Conservation (phyloP, 2,797 vertebrate species). For the Cetoscarus ocellatus region DNA sequence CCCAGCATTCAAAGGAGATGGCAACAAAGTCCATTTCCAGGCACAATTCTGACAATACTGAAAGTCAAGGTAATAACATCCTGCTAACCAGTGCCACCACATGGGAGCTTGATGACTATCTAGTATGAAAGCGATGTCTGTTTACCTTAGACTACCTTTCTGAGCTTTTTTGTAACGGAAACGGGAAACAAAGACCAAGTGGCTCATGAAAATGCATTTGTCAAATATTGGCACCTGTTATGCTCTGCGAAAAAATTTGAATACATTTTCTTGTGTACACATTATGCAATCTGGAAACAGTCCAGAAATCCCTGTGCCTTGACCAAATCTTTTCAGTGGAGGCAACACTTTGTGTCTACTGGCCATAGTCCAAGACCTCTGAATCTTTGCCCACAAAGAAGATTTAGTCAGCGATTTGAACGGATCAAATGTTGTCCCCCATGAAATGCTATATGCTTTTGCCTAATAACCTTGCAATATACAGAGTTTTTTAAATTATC, state of each 20-base stretch:
- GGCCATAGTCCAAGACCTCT: not conserved
- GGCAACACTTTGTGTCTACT: not conserved
- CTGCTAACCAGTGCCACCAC: not conserved
- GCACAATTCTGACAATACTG: conserved; percentile 6
- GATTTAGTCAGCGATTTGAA: conserved; percentile 5
- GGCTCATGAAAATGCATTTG: conserved; percentile 3
- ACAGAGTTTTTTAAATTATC: too few species aligned
- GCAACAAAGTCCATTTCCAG: not conserved
- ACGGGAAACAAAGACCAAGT: not conserved
- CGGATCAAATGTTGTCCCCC: not conserved
- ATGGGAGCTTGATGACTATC: not conserved
- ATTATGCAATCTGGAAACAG: conserved; percentile 6
- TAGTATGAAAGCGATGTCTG: conserved; percentile 7
- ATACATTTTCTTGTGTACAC: not conserved
- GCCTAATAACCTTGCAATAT: too few species aligned
- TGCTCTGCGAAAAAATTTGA: not conserved
- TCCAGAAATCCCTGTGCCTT: not conserved
- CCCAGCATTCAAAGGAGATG: conserved; percentile 2
- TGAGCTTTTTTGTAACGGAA: conserved; percentile 5
- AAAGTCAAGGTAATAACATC: conserved; percentile 11
- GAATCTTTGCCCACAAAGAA: not conserved
- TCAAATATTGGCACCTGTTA: not conserved
- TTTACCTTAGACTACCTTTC: not conserved
- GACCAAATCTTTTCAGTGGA: not conserved
- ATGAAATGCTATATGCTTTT: not conserved